Conservation (phyloP, 2,888 invertebrate species). For the Ophion ellenae region DNA sequence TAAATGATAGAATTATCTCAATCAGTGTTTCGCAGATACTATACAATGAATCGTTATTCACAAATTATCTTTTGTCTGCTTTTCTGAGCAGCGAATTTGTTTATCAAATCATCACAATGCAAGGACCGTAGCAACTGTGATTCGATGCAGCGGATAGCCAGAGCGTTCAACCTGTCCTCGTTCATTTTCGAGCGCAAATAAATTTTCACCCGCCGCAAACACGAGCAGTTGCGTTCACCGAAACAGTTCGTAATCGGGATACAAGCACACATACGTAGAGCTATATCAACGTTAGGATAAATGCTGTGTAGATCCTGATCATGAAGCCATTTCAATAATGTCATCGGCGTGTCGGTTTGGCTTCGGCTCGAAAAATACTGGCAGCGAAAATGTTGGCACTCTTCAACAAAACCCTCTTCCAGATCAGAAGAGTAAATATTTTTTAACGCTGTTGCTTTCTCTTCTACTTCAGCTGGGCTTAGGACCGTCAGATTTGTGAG, state of each 20-base stretch:
- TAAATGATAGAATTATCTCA: too few species aligned
- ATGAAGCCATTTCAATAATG: background rate
- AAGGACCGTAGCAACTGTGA: too few species aligned
- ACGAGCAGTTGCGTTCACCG: conserved; percentile 56
- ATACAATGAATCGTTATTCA: too few species aligned
- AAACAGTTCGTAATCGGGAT: conserved; percentile 58
- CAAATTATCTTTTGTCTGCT: too few species aligned
- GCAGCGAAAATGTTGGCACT: background rate
- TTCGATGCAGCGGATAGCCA: too few species aligned
- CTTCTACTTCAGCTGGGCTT: too few species aligned
- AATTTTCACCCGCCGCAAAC: conserved; percentile 55
- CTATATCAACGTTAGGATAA: conserved; percentile 4
- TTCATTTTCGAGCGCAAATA: conserved; percentile 50
- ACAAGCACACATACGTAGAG: conserved; percentile 56
- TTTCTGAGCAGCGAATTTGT: too few species aligned
- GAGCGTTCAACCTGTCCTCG: background rate
- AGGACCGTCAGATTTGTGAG: background rate
- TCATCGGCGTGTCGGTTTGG: conserved; percentile 8
- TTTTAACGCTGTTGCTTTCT: too few species aligned
- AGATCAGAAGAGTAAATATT: background rate
- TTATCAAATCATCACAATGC: too few species aligned
- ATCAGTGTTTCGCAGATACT: too few species aligned
- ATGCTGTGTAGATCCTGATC: conserved; percentile 2
- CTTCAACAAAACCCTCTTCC: conserved; percentile 7
- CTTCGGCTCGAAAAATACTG: conserved; percentile 2